These are phyloP conservation scores for Limnephilus rhombicus DNA, from an alignment of 2,888 invertebrate species.

Conservation along the genomic window DNA sequence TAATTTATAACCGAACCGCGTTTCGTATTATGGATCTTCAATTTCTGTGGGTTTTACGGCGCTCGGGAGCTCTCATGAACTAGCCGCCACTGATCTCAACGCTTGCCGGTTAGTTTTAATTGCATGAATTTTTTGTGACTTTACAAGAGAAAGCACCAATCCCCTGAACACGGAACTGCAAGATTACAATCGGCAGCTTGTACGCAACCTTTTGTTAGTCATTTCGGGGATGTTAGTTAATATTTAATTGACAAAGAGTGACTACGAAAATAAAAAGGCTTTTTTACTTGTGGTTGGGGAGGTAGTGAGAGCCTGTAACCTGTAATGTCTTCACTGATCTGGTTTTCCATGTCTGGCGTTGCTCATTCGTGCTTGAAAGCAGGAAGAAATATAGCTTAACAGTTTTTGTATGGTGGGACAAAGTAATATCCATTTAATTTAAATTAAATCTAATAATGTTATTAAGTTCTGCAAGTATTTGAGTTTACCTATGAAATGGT, in stretches of 20 bases:
- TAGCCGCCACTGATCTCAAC: too few relatives aligned
- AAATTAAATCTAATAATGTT: too few relatives aligned
- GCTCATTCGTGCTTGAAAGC: neutral
- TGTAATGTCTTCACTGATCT: neutral
- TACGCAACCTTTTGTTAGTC: neutral
- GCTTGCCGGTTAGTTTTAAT: neutral
- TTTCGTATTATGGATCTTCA: too few relatives aligned
- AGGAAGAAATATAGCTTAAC: neutral
- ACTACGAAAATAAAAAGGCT: neutral
- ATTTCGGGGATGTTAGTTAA: neutral
- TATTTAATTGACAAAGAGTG: neutral
- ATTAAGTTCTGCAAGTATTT: too few relatives aligned
- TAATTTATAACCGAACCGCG: too few relatives aligned
- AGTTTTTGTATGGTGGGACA: neutral
- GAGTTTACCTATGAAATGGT: too few relatives aligned
- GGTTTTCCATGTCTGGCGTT: neutral
- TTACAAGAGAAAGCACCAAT: neutral
- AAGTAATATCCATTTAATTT: too few relatives aligned
- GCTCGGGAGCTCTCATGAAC: too few relatives aligned
- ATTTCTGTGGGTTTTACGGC: too few relatives aligned
- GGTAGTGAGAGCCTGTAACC: neutral
- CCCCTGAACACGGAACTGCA: neutral
- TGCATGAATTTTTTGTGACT: neutral
- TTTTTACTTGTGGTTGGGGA: neutral
- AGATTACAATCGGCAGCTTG: neutral